phyloP scores from a whole-genome alignment of 2,113 vertebrate species.

The Pyrgilauda ruficollis region DNA sequence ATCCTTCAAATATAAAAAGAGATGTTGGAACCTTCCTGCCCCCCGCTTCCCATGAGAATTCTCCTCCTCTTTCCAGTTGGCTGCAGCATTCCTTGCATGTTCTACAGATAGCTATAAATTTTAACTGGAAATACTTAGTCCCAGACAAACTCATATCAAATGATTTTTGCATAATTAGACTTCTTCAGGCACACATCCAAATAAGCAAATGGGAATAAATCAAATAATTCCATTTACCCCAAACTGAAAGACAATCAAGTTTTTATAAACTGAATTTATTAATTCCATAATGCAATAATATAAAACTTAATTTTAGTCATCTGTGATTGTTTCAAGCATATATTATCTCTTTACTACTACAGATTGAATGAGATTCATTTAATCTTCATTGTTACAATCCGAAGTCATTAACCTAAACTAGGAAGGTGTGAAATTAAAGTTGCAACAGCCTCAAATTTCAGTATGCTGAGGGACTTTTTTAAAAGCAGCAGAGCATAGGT shows the following conservation, averaged over 20 bases:
- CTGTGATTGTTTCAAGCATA: neutral
- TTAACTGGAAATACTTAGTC: neutral
- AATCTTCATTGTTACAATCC: slow-evolving; percentile 1
- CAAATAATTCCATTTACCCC: neutral
- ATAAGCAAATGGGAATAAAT: neutral
- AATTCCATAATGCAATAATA: neutral
- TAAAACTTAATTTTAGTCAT: neutral
- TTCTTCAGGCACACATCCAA: neutral
- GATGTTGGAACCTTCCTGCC: neutral
- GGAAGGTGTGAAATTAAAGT: slow-evolving; percentile 32
- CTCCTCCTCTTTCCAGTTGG: neutral
- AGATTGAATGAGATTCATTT: slow-evolving; percentile 8
- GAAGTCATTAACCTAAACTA: slow-evolving; percentile 28
- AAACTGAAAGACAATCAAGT: neutral
- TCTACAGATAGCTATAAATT: neutral
- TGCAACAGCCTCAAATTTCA: neutral
- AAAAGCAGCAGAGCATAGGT: neutral
- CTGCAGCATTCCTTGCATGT: neutral
- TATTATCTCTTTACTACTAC: neutral
- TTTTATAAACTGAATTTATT: neutral
- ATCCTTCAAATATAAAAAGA: neutral
- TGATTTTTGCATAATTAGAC: neutral
- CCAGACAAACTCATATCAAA: neutral
- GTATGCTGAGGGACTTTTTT: neutral
- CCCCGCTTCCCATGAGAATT: neutral